phyloP scores from a whole-genome alignment of 2,888 invertebrate species.

The Dasysyrphus tricinctus region DNA sequence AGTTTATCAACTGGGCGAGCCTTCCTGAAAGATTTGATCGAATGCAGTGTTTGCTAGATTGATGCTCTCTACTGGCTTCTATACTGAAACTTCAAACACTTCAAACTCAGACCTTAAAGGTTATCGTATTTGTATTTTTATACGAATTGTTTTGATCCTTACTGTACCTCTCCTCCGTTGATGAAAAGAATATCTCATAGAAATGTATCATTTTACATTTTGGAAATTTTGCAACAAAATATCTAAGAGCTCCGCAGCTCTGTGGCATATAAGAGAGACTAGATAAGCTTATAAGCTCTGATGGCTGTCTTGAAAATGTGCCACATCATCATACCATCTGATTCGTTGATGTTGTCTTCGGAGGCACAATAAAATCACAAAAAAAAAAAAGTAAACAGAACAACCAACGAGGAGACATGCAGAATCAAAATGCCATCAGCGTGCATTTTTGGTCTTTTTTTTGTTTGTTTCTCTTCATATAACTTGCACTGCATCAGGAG shows the following conservation, averaged over 20 bases:
- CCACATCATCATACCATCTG: constrained; percentile 14
- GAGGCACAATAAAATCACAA: constrained; percentile 13
- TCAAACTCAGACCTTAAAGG: no score
- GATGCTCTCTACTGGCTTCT: no score
- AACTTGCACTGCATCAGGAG: constrained; percentile 15
- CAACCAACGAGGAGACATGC: constrained; percentile 28
- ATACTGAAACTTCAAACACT: no score
- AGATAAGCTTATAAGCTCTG: constrained; percentile 19
- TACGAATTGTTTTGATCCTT: background rate
- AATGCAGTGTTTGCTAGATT: no score
- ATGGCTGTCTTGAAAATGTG: constrained; percentile 8
- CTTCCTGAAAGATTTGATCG: no score
- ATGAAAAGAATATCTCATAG: constrained; percentile 31
- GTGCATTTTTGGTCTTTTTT: background rate
- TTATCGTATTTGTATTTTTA: no score
- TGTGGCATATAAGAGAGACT: background rate
- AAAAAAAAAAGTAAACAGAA: constrained; percentile 1
- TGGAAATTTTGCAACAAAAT: constrained; percentile 18
- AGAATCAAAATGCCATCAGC: constrained; percentile 58
- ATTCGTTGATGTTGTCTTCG: constrained; percentile 11
- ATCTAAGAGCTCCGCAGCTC: background rate
- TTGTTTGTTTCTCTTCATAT: background rate
- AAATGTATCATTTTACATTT: constrained; percentile 34
- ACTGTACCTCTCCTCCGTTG: background rate
- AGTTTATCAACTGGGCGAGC: no score